These are phyloP conservation scores for Coreoperca whiteheadi DNA, from an alignment of 2,113 vertebrate genomes.

Conservation along the genomic window DNA sequence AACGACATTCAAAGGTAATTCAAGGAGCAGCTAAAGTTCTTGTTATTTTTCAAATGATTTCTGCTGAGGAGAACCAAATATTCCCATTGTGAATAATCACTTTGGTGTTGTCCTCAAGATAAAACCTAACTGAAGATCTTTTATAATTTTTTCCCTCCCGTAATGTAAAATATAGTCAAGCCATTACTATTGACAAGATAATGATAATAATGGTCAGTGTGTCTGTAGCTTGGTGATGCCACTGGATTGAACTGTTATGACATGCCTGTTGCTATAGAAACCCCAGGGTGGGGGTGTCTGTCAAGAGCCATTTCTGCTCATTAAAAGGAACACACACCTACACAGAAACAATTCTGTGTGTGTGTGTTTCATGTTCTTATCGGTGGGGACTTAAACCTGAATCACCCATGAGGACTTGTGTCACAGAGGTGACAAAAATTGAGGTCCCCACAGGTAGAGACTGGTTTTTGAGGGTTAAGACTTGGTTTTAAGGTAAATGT, in stretches of 20 bases:
- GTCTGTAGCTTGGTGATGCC: conserved; percentile 38
- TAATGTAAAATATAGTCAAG: background rate
- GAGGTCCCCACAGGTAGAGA: too few species aligned
- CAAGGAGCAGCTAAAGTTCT: background rate
- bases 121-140: background rate
- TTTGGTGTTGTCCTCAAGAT: background rate
- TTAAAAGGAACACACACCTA: conserved; percentile 25
- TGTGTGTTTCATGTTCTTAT: too few species aligned
- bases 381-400: too few species aligned
- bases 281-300: conserved; percentile 45
- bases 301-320: conserved; percentile 52
- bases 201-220: conserved; percentile 34
- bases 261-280: conserved; percentile 76
- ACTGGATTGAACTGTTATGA: conserved; percentile 70
- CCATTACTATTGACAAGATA: conserved; percentile 38
- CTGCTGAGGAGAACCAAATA: background rate
- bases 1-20: background rate
- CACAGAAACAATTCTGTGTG: conserved; percentile 20
- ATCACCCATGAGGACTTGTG: too few species aligned
- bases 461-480: too few species aligned
- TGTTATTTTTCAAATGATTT: background rate
- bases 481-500: too few species aligned
- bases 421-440: too few species aligned
- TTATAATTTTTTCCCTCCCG: background rate
- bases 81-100: background rate